Base-by-base conservation (phyloP, 92 coral and sea anemone genomes). In the Zoanthus sansibaricus region DNA sequence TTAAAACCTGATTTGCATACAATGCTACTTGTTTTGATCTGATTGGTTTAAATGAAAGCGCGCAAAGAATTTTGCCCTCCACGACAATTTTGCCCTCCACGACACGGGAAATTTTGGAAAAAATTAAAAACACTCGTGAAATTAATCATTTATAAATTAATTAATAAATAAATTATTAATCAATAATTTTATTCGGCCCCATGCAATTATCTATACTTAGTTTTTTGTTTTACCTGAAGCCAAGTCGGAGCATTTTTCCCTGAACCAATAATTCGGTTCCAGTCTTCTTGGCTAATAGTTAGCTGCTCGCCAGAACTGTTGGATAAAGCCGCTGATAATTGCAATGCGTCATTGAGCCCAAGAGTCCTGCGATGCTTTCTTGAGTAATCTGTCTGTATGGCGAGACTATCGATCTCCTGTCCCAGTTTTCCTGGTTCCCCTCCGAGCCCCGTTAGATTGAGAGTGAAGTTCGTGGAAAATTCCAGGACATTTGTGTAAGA, bases 401-500 rank as follows among this genome's bases (percentile, higher is more conserved):
- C 95, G 9, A 83, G 73, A 68, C 95, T 92, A 86, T 92, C 95
- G n/a, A 92, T 51, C 59, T 71, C 77, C 1, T 82, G 87, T 0
- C 93, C 95, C 66, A 89, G 77, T 47, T 83, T 90, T 25, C 95
- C 95, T 8, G 95, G 89, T 79, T 89, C 93, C 12, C 95, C 95
- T 18, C 95, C 95, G 18, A 92, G 87, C 30, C 95, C 93, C n/a
- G 95, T 90, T 70, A 92, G 78, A 52, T 87, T 92, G 56, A 92
- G 76, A 18, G 89, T 33, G 47, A 90, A 82, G 70, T 78, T 82
- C 47, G 89, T 44, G 52, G 93, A 88, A 86, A 92, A 79, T 76
- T 83, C 45, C 66, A 75, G 25, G 72, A 72, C 77, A 52, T 67
- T 74, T 18, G 48, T 48, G 33, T n/a, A 78, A 32, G 74, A 66